Percentiles rank a stretch among this genome's conserved stretches.
These are phyloP conservation scores for Petrophora chlorosata DNA, from an alignment of 2,888 invertebrate species.

Conservation along the genomic window DNA sequence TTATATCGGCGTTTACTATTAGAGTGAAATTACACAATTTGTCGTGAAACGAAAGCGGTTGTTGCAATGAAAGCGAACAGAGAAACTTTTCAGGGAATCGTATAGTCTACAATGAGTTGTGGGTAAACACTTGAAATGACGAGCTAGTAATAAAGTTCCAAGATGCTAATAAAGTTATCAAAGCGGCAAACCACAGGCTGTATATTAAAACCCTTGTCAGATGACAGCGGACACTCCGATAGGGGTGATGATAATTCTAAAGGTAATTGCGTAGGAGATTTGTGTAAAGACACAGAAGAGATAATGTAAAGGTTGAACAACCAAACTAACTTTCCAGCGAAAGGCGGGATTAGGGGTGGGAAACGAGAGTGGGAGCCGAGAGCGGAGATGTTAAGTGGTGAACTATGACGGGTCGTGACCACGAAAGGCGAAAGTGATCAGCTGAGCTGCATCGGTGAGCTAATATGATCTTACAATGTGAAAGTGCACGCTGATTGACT, in stretches of 20 bases:
- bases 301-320: constrained; percentile 43
- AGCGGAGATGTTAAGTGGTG: constrained; percentile 38
- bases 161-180: constrained; percentile 28
- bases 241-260: constrained; percentile 34
- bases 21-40: constrained; percentile 33
- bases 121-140: constrained; percentile 11
- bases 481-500: constrained; percentile 42
- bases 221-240: constrained; percentile 25
- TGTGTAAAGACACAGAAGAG: too few species aligned
- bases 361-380: constrained; percentile 39
- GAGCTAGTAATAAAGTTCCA: constrained; percentile 17
- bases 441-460: constrained; percentile 45
- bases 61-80: constrained; percentile 20
- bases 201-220: constrained; percentile 19
- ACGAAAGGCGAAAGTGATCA: constrained; percentile 58
- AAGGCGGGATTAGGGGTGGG: constrained; percentile 32
- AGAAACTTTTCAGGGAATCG: constrained; percentile 21
- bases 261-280: constrained; percentile 29
- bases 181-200: constrained; percentile 13
- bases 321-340: constrained; percentile 41
- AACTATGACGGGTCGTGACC: constrained; percentile 60
- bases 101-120: background rate
- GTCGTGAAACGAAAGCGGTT: constrained; percentile 27
- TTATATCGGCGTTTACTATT: constrained; percentile 29
- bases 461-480: constrained; percentile 48